A percentile compares a stretch with the other conserved stretches of the same genome.
phyloP scores from a whole-genome alignment of 1,140 invertebrate species.

The Parasteatoda tepidariorum region DNA sequence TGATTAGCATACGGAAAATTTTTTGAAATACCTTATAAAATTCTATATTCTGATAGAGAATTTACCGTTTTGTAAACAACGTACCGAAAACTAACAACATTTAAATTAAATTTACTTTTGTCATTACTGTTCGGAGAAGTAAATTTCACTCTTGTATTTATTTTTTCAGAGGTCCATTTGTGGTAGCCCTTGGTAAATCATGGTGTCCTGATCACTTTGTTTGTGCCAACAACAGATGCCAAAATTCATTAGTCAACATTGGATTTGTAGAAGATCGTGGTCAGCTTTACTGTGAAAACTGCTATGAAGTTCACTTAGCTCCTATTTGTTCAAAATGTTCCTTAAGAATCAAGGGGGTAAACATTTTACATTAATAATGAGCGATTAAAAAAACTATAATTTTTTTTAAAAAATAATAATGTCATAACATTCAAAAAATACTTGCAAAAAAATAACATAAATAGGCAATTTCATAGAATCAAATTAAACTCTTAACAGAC shows the following conservation, averaged over 20 bases:
- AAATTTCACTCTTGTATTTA: no score
- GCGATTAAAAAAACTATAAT: neutral
- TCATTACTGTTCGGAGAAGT: no score
- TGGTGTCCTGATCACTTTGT: slow-evolving; percentile 99
- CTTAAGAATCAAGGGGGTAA: slow-evolving; percentile 88
- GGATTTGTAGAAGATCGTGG: slow-evolving; percentile 98
- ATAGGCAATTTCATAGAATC: neutral
- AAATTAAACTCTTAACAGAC: no score
- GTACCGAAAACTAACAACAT: no score
- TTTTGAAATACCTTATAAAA: no score
- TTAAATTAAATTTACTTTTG: no score
- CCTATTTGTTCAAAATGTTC: slow-evolving; percentile 94
- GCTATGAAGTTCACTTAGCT: slow-evolving; percentile 96
- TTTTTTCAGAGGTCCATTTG: slow-evolving; percentile 89
- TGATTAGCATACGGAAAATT: no score
- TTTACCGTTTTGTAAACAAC: no score
- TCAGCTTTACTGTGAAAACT: slow-evolving; percentile 94
- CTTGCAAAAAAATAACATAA: neutral
- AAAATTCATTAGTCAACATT: slow-evolving; percentile 89
- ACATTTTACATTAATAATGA: slow-evolving; percentile 9
- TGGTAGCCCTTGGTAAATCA: slow-evolving; percentile 94
- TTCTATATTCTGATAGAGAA: no score
- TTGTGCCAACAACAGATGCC: slow-evolving; percentile 91
- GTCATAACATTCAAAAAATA: neutral
- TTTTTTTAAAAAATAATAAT: neutral